Base-by-base conservation (phyloP, 2,113 vertebrate species). In the Paradoxurus hermaphroditus region DNA sequence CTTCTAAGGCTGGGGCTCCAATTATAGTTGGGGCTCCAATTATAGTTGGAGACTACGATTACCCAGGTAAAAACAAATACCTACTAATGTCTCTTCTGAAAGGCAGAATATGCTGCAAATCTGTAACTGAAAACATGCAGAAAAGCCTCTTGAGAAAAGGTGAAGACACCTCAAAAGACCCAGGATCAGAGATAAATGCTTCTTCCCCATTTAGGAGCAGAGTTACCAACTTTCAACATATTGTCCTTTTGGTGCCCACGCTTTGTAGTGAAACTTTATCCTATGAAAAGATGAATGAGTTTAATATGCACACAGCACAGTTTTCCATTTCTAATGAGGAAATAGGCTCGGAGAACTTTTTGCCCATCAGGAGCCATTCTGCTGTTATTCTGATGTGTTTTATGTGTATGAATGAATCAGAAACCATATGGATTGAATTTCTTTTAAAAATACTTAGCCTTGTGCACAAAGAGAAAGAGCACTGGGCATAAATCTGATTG, bases 1-100 rank as follows among this genome's bases (percentile, higher is more conserved):
- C 44, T 70, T 94, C 34, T 89, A 41, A 82, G 51, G 5, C 36
- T 53, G 53, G 34, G 34, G 72, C n/a, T n/a, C n/a, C n/a, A 79
- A 85, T 94, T 77, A 36, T 31, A 65, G 21, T 62, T 93, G 85
- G 92, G n/a, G n/a, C n/a, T n/a, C n/a, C n/a, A 79, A 85, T 94
- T 77, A 36, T 31, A 65, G 21, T 62, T 93, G 85, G 92, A 96
- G 39, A 18, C 10, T 78, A 34, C 7, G 11, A 21, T 85, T 91
- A 46, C 29, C 39, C 44, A 19, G 36, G 7, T 86, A n/a, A 44
- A 94, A 81, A 46, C 9, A 27, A 75, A 29, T 81, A 46, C 23
- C 59, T 92, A 9, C 5, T 53, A 49, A 31, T 65, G 16, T 15
- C 8, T 51, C 59, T 46, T 18, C 25, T 84, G 5, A 62, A 94